These are phyloP conservation scores for Manis javanica DNA, from an alignment of 2,797 vertebrate species.

Conservation along the genomic window DNA sequence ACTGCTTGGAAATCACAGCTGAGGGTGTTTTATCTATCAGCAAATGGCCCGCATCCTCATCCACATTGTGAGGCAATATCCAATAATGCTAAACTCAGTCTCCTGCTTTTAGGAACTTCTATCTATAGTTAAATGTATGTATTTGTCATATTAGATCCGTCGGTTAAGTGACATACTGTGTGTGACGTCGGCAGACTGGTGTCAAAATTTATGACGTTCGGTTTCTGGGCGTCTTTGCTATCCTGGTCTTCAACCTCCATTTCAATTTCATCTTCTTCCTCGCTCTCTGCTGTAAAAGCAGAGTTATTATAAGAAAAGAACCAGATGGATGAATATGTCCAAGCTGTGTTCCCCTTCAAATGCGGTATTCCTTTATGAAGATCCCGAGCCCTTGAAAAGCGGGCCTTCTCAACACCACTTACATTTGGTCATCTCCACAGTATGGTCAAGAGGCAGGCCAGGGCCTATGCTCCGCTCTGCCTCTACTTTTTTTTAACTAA, in stretches of 20 bases:
- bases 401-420: not conserved
- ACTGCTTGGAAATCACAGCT: not conserved
- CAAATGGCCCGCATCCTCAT: not conserved
- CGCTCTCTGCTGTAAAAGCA: constrained; percentile 88
- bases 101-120: not conserved
- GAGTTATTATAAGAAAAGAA: not conserved
- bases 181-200: constrained; percentile 98
- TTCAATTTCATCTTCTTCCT: constrained; percentile 93
- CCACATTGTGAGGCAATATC: not conserved
- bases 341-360: not conserved
- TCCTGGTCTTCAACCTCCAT: constrained; percentile 98
- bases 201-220: constrained; percentile 96
- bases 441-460: not conserved
- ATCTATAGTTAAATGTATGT: not conserved
- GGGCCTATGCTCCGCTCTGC: not conserved
- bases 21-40: not conserved
- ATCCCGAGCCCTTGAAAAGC: not conserved
- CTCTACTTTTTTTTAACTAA: not conserved
- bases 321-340: not conserved
- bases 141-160: fast-evolving
- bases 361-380: not conserved
- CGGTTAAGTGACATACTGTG: constrained; percentile 88
- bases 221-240: constrained; percentile 91
- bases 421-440: not conserved
- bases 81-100: not conserved